Evolutionary conservation across 2,113 vertebrate genomes (phyloP).

Genomic region (Muntiacus reevesi): DNA sequence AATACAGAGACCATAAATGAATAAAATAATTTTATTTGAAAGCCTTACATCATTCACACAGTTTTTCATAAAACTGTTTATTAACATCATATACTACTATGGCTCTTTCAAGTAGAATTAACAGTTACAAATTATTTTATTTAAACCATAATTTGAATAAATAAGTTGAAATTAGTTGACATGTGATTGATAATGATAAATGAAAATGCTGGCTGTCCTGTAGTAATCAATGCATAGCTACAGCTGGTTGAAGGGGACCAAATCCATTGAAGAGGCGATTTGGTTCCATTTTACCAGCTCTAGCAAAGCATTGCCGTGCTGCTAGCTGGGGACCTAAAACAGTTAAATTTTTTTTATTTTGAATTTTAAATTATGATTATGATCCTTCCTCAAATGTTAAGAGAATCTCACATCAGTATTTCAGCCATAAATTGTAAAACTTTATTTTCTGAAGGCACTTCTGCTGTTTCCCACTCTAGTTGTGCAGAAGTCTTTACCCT

Average conservation of each 20-base stretch:
- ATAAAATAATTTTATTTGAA: conserved; percentile 66
- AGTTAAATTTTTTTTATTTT: conserved; percentile 7
- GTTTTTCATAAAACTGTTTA: conserved; percentile 42
- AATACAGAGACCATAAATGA: conserved; percentile 34
- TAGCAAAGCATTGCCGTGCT: conserved; percentile 85
- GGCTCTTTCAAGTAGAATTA: conserved; percentile 15
- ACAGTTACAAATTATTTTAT: conserved; percentile 29
- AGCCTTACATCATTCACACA: conserved; percentile 23
- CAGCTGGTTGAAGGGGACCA: conserved; percentile 93
- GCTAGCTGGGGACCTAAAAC: conserved; percentile 37
- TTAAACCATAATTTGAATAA: conserved; percentile 27
- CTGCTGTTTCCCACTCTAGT: neutral
- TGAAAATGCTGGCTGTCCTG: conserved; percentile 66
- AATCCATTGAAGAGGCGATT: conserved; percentile 89
- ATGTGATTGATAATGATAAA: neutral
- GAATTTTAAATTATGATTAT: neutral
- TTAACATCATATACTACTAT: conserved; percentile 1
- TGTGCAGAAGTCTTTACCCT: neutral
- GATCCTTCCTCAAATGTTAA: neutral
- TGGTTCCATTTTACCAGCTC: conserved; percentile 91
- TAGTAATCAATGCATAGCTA: conserved; percentile 89
- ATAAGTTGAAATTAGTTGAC: conserved; percentile 19
- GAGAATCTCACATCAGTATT: neutral
- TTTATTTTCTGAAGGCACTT: neutral
- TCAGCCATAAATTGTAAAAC: neutral